Evolutionary conservation across 2,888 invertebrate genomes (phyloP), one percentile per base, ranked within the genome.

Genomic region (Orchesellides sinensis): DNA sequence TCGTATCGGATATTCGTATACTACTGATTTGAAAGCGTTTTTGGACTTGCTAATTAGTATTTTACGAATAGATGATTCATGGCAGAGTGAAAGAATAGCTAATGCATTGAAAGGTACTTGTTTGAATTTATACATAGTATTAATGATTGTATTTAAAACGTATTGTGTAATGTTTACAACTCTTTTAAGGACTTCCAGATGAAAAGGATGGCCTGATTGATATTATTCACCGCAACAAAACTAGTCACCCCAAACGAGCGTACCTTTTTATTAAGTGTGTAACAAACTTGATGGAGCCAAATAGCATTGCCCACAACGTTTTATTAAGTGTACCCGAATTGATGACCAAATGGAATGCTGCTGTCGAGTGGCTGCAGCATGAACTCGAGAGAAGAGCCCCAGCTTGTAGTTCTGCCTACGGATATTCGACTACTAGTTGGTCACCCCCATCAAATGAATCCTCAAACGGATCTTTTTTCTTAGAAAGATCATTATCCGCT

Each of bases 191-290:
- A 89, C 93, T 94, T 63, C 94, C 94, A 2, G 95, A 95, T 84
- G 96, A 98, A 89, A 93, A 96, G 54, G 97, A 98, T 89, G 98
- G 98, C 0, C 92, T 98, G 73, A 93, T 98, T 88, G 98, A 98
- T 90, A 98, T 96, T 78, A 97, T 98, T 89, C 93, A 95, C 88
- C 94, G 96, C 84, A 95, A 96, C 81, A 98, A 97, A 91, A 96
- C 95, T 86, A 97, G 98, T 91, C 97, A 98, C 91, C 98, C 98
- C 91, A 98, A 98, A 91, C 93, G 98, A 86, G 97, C 98, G 85
- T 98, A 98, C 92, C 97, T 98, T 91, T 98, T 98, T 91, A 96
- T 98, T 85, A 98, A 98, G 92, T 96, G 97, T 90, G 93, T 98
- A 92, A 98, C 98, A 85, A 94, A 95, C 88, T 92, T 98, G 86